phyloP scores from a whole-genome alignment of 2,888 invertebrate genomes.

The Dryadula phaetusa region DNA sequence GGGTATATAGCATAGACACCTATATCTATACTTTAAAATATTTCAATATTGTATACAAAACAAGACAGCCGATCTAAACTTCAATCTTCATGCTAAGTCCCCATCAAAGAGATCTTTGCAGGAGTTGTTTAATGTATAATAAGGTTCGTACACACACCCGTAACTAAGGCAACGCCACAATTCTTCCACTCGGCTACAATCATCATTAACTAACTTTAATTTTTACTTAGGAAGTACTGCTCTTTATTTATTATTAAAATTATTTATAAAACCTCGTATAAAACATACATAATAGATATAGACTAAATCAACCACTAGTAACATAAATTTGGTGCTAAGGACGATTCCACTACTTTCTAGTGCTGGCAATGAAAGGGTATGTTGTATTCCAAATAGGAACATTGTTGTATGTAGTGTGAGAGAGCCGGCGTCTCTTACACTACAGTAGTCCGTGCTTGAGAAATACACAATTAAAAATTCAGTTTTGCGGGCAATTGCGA shows the following conservation, averaged over 20 bases:
- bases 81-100: slow-evolving; percentile 2
- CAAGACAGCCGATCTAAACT: neutral
- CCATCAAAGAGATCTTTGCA: slow-evolving; percentile 7
- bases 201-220: neutral
- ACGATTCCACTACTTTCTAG: slow-evolving; percentile 1
- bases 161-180: neutral
- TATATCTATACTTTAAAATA: slow-evolving; percentile 5
- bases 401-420: neutral
- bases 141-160: slow-evolving; percentile 48
- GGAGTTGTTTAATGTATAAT: slow-evolving; percentile 57
- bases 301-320: neutral
- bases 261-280: slow-evolving; percentile 21
- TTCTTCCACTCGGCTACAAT: neutral
- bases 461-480: neutral
- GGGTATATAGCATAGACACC: no score
- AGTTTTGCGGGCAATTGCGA: neutral
- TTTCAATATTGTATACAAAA: neutral
- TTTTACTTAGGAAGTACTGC: neutral
- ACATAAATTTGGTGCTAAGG: slow-evolving; percentile 17
- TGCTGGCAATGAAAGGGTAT: neutral
- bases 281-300: slow-evolving; percentile 14
- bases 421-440: no score
- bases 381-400: slow-evolving; percentile 1
- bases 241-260: neutral
- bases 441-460: neutral